Percentiles rank a stretch among this genome's conserved stretches.
These are phyloP conservation scores for Ardeotis arabs DNA, from an alignment of 2,113 vertebrate genomes.

Conservation along the genomic window DNA sequence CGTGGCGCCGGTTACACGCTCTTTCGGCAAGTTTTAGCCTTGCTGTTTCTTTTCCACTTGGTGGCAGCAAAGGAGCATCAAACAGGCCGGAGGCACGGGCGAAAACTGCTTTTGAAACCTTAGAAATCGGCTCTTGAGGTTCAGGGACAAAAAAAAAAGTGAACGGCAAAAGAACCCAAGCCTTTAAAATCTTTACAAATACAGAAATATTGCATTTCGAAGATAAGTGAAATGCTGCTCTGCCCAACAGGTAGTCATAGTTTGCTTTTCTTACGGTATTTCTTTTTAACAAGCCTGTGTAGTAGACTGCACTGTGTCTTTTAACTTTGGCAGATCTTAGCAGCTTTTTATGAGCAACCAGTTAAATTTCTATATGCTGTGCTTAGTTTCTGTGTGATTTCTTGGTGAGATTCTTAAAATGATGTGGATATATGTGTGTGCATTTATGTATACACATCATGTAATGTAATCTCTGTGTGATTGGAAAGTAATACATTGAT, in stretches of 20 bases:
- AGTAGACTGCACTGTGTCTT: neutral
- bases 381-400: conserved; percentile 14
- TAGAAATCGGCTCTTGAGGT: neutral
- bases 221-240: neutral
- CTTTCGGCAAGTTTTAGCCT: neutral
- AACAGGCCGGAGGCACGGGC: neutral
- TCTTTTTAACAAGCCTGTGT: neutral
- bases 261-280: neutral
- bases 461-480: neutral
- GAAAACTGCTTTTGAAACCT: neutral
- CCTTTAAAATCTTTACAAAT: neutral
- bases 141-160: neutral
- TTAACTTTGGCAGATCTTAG: conserved; percentile 22
- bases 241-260: neutral
- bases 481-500: neutral
- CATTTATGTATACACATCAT: neutral
- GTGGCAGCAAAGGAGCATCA: conserved; percentile 85
- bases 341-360: conserved; percentile 44
- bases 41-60: conserved; percentile 62
- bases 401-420: conserved; percentile 1
- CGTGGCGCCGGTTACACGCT: neutral
- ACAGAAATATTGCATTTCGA: neutral
- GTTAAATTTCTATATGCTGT: conserved; percentile 4
- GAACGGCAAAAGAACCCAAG: neutral
- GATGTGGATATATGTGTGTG: neutral